Evolutionary conservation across 1,140 invertebrate genomes (phyloP), one percentile per base, ranked within the genome.

Genomic region (Trichonephila clavipes): DNA sequence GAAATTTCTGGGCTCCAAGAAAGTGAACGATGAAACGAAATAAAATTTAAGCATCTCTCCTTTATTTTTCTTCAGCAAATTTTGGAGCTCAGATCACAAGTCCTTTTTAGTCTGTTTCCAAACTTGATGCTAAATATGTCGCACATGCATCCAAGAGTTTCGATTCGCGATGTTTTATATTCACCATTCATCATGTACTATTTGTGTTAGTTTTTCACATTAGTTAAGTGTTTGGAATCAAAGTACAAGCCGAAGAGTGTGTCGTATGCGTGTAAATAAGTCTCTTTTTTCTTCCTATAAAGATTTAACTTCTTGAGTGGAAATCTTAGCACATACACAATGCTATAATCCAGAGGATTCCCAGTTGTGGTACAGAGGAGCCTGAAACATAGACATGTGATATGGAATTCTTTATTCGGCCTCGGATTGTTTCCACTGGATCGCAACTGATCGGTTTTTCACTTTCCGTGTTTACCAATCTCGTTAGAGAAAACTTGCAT

Each of bases 201-300:
- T 83, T 91, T 91, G 90, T 92, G 83, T 92, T 92, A 87, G 91
- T 86, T 86, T 77, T 64, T 92, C 90, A 92, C 51, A 64, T 92
- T 92, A 92, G 91, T 92, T 92, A 86, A 77, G n/a, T 92, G 91
- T 92, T 92, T 89, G 28, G 21, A 87, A 92, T 92, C 91, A 92
- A 92, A 92, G 91, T 92, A 92, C 64, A 92, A 92, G 77, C 81
- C 81, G 40, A 91, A 91, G 34, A 83, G 34, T 21, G 69, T 59
- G 44, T n/a, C 59, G 18, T 40, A 40, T 4, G 51, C n/a, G 77
- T 92, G 91, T 92, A 92, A 28, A 92, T 86, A 92, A 92, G 18
- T 72, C 44, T 85, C 59, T 90, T 40, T 81, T 90, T 90, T 87
- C 66, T 69, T 24, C 66, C 86, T 88, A 34, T 40, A 16, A 62